A percentile compares a stretch with the other conserved stretches of the same genome.
phyloP scores from a whole-genome alignment of 2,113 vertebrate species.

The Periophthalmus modestus region DNA sequence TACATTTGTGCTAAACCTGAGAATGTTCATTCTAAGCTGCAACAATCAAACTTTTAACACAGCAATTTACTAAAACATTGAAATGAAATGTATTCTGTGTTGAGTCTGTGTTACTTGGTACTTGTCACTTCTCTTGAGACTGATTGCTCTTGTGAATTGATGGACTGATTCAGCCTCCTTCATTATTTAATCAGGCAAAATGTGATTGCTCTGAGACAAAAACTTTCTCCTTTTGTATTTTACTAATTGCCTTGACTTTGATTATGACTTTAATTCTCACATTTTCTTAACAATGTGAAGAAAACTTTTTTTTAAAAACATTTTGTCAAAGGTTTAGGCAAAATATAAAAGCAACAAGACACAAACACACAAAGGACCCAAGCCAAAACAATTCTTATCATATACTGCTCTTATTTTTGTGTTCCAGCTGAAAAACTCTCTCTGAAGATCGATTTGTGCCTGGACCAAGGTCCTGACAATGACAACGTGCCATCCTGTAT shows the following conservation, averaged over 20 bases:
- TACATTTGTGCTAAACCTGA: not conserved
- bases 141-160: slow-evolving; percentile 43
- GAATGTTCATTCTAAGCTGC: no score
- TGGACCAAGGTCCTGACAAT: slow-evolving; percentile 95
- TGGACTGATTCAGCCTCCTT: slow-evolving; percentile 15
- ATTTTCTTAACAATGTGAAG: not conserved
- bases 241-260: slow-evolving; percentile 1
- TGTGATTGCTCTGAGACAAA: slow-evolving; percentile 2
- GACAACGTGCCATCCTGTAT: slow-evolving; percentile 96
- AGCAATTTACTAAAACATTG: not conserved
- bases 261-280: not conserved
- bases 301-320: not conserved
- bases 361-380: not conserved
- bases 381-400: not conserved
- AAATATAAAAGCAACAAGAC: not conserved
- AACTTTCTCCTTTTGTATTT: not conserved
- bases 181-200: slow-evolving; percentile 9
- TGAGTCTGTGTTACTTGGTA: not conserved
- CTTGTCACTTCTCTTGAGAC: not conserved
- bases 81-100: not conserved
- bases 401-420: slow-evolving; percentile 20
- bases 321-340: not conserved
- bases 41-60: not conserved
- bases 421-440: slow-evolving; percentile 93
- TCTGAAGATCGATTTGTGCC: slow-evolving; percentile 92